Conservation (phyloP, 2,797 vertebrate species). For the Eulemur albifrons region DNA sequence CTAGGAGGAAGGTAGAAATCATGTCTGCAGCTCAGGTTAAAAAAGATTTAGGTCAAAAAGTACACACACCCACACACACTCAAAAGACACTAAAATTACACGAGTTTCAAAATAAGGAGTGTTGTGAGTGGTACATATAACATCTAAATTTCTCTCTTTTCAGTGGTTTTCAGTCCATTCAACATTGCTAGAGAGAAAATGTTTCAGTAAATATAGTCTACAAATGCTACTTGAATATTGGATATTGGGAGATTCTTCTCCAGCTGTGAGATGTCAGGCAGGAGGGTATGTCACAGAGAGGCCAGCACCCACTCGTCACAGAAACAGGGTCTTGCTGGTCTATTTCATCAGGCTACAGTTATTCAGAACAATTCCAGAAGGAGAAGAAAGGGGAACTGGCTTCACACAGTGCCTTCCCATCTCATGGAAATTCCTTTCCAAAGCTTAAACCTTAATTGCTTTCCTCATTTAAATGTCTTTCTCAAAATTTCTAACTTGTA, state of each 20-base stretch:
- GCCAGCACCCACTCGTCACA: background rate
- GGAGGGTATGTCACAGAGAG: background rate
- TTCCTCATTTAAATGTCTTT: conserved; percentile 13
- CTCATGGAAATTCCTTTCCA: background rate
- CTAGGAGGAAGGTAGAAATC: background rate
- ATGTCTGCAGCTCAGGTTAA: background rate
- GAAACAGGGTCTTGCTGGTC: background rate
- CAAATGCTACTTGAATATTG: no score
- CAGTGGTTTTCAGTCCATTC: background rate
- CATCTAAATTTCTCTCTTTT: background rate
- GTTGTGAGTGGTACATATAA: background rate
- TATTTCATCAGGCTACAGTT: background rate
- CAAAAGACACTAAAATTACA: background rate
- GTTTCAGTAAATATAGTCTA: background rate
- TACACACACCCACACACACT: background rate
- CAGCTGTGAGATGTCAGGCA: background rate
- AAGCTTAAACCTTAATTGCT: background rate
- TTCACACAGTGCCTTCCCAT: background rate
- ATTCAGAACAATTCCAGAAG: background rate
- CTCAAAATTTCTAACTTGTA: conserved; percentile 4
- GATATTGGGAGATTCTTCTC: background rate
- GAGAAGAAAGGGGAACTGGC: background rate
- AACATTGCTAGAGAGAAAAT: background rate
- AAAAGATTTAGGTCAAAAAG: background rate
- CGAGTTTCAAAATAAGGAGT: background rate